phyloP scores from a whole-genome alignment of 2,888 invertebrate species.

The Nomada flava region DNA sequence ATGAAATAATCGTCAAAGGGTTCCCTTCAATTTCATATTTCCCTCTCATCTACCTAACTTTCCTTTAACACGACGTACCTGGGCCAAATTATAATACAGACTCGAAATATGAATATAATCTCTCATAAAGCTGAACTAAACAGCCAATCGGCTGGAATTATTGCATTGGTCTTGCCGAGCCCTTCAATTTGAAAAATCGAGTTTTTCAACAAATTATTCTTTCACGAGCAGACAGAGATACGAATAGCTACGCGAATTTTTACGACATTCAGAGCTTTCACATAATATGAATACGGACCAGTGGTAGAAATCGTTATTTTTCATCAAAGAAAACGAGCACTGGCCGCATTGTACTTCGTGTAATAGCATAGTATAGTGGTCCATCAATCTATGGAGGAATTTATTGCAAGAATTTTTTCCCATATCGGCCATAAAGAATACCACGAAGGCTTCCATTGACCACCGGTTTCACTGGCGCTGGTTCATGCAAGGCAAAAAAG shows the following conservation, averaged over 20 bases:
- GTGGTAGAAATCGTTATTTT: slow-evolving; percentile 27
- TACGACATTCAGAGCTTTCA: slow-evolving; percentile 36
- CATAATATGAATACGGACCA: slow-evolving; percentile 30
- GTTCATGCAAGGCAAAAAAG: not conserved
- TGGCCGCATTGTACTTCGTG: slow-evolving; percentile 50
- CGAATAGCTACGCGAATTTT: slow-evolving; percentile 19
- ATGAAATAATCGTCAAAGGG: slow-evolving; percentile 1
- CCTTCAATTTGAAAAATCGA: too few relatives aligned
- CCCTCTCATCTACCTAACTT: not conserved
- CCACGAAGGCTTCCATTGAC: slow-evolving; percentile 24
- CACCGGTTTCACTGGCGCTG: slow-evolving; percentile 35
- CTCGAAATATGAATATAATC: not conserved
- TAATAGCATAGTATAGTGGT: slow-evolving; percentile 49
- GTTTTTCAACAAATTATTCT: too few relatives aligned
- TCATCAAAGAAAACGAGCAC: slow-evolving; percentile 48
- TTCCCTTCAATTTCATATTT: not conserved
- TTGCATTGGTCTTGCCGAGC: too few relatives aligned
- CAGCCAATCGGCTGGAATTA: not conserved
- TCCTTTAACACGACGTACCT: not conserved
- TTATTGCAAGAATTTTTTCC: slow-evolving; percentile 51
- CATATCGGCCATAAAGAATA: slow-evolving; percentile 35
- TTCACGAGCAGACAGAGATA: not conserved
- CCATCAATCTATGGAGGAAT: slow-evolving; percentile 54
- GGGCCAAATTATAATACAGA: slow-evolving; percentile 4
- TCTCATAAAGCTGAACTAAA: not conserved